A percentile compares a stretch with the other conserved stretches of the same genome.
Conservation (phyloP, 2,113 vertebrate species). For the Alligator mississippiensis region DNA sequence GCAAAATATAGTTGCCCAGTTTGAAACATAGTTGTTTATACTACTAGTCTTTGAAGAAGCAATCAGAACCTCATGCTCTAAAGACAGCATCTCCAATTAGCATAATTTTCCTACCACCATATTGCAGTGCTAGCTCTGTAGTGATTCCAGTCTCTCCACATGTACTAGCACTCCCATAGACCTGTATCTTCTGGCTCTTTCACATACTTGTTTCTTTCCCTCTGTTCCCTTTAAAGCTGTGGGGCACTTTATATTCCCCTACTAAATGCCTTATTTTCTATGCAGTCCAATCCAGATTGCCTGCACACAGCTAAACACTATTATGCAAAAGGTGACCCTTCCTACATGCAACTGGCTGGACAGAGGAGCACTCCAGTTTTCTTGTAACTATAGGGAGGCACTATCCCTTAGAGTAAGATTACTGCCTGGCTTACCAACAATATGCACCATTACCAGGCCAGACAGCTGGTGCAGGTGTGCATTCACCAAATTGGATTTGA, state of each 20-base stretch:
- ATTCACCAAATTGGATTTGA: not conserved
- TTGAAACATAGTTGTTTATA: not conserved
- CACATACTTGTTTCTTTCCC: not conserved
- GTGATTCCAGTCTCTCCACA: not conserved
- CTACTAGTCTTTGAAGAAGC: not conserved
- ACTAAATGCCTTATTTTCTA: not conserved
- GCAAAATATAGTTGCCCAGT: not conserved
- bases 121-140: not conserved
- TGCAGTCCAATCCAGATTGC: not conserved
- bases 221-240: not conserved
- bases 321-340: not conserved
- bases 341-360: not conserved
- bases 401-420: not conserved
- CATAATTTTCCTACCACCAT: not conserved
- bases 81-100: not conserved
- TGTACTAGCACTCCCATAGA: not conserved
- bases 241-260: not conserved
- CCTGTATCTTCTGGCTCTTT: accelerated
- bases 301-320: not conserved
- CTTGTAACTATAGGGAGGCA: too few species aligned
- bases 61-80: not conserved
- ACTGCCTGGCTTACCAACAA: not conserved
- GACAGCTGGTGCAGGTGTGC: not conserved
- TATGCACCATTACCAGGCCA: not conserved
- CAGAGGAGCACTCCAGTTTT: not conserved